These are phyloP conservation scores for Athetis lepigone DNA, from an alignment of 2,888 invertebrate genomes.

Conservation along the genomic window DNA sequence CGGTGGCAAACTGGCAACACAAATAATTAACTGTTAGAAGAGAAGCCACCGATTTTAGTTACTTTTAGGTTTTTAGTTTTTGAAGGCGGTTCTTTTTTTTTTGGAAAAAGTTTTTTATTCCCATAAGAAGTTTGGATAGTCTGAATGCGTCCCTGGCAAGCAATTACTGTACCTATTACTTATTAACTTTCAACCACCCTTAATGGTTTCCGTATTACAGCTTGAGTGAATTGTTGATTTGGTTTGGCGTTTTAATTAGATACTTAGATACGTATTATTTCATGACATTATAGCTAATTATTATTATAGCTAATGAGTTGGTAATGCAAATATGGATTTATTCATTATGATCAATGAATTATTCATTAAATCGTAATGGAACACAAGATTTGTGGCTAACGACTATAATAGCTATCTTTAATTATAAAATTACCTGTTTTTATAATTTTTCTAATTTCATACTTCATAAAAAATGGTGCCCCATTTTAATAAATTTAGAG, in stretches of 20 bases:
- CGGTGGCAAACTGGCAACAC: no score
- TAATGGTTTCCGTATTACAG: constrained; percentile 82
- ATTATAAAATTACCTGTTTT: not conserved
- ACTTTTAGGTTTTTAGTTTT: no score
- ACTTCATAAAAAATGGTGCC: not conserved
- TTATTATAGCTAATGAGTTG: no score
- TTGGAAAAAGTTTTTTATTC: no score
- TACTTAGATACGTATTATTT: constrained; percentile 49
- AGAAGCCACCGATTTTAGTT: no score
- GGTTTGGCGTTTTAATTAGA: constrained; percentile 66
- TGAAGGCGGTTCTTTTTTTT: no score
- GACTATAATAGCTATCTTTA: not conserved
- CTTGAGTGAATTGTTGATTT: constrained; percentile 71
- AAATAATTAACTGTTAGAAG: no score
- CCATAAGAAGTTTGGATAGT: not conserved
- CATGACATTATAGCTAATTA: constrained; percentile 27
- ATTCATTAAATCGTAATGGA: constrained; percentile 13
- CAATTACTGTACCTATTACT: constrained; percentile 78
- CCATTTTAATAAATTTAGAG: not conserved
- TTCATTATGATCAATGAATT: constrained; percentile 7
- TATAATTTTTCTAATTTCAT: not conserved
- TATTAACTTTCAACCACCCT: constrained; percentile 83
- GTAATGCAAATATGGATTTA: constrained; percentile 2
- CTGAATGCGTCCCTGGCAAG: constrained; percentile 72
- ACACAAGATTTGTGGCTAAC: not conserved